Conservation (phyloP, 2,113 vertebrate genomes). For the Leptodactylus fuscus region DNA sequence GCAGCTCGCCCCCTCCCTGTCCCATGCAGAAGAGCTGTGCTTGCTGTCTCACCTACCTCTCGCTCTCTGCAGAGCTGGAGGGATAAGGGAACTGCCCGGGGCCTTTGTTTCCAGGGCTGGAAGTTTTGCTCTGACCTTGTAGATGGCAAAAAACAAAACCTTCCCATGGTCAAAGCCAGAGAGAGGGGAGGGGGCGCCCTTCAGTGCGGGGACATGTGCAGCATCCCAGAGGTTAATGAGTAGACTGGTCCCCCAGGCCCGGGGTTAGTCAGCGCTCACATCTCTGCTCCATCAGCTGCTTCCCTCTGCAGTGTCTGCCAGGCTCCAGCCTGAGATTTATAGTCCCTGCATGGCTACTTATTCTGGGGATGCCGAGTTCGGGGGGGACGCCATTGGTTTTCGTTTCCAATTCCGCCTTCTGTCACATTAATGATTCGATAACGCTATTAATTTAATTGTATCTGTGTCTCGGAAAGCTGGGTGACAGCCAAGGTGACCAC, state of each 20-base stretch:
- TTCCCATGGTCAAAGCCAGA: background rate
- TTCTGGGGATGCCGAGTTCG: no score
- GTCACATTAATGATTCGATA: background rate
- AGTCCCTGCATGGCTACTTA: no score
- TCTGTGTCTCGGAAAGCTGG: background rate
- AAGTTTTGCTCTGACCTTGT: constrained; percentile 49
- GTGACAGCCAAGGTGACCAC: background rate
- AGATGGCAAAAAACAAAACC: background rate
- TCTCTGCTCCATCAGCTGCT: background rate
- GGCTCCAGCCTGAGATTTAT: background rate
- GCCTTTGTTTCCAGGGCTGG: constrained; percentile 30
- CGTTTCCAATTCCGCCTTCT: background rate
- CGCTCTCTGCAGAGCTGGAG: constrained; percentile 18
- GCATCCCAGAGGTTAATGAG: constrained; percentile 9
- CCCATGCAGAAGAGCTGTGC: no score
- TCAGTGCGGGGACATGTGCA: background rate
- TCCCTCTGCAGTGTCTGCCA: constrained; percentile 26
- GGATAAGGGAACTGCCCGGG: background rate
- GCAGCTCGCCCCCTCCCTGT: no score
- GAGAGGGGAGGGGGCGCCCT: background rate
- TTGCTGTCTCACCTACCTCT: constrained; percentile 19
- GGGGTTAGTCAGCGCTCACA: no score
- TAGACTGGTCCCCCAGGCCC: background rate
- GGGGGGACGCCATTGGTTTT: no score
- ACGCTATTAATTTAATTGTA: background rate